Percentiles rank a stretch among this genome's conserved stretches.
Evolutionary conservation across 2,113 vertebrate genomes (phyloP).

Genomic region (Chaetorhynchus papuensis): DNA sequence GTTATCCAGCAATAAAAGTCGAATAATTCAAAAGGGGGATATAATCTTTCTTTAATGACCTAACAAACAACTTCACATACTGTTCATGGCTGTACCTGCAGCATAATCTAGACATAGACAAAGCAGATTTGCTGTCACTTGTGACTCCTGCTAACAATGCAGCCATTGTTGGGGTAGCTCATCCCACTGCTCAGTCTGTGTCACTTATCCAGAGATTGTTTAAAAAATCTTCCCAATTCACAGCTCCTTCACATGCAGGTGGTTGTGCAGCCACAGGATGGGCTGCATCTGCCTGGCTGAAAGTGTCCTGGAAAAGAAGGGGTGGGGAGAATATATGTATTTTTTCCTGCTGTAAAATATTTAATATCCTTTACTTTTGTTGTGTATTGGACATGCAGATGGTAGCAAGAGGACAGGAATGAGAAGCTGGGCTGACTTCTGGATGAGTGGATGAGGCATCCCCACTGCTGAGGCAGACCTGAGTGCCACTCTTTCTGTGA

Average conservation of each 20-base stretch:
- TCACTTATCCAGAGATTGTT: background rate
- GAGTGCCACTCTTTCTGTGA: background rate
- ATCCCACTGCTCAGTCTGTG: background rate
- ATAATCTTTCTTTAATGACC: background rate
- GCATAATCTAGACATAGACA: background rate
- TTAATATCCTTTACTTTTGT: background rate
- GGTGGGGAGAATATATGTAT: accelerated
- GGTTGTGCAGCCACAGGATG: background rate
- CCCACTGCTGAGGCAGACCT: background rate
- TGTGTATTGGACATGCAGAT: background rate
- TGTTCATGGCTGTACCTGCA: background rate
- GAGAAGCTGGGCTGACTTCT: background rate
- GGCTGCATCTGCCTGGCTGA: background rate
- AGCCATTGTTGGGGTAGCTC: background rate
- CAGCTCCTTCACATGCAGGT: background rate
- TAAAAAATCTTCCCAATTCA: background rate
- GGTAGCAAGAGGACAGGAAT: background rate
- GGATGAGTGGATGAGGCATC: background rate
- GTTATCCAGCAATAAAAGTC: background rate
- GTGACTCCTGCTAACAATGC: background rate
- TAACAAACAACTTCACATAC: background rate
- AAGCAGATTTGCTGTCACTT: background rate
- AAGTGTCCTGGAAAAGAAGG: background rate
- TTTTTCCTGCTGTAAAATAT: background rate
- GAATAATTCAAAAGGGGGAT: background rate